Evolutionary conservation across 2,797 vertebrate genomes (phyloP).

Genomic region (Gallirallus australis): DNA sequence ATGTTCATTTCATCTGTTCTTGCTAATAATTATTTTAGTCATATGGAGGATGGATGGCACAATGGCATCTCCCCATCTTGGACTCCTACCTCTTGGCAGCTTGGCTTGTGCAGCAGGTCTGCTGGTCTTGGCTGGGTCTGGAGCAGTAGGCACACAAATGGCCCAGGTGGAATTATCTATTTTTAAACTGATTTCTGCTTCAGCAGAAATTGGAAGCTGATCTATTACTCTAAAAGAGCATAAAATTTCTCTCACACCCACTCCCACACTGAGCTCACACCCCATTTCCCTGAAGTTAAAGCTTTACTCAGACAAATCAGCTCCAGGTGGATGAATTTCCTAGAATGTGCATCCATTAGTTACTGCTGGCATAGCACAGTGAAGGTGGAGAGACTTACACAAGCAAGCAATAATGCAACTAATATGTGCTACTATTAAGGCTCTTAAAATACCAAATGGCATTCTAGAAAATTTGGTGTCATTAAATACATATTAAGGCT

Average conservation of each 20-base stretch:
- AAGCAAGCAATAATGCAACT: neutral
- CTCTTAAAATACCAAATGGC: neutral
- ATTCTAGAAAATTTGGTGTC: neutral
- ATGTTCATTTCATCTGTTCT: neutral
- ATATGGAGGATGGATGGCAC: neutral
- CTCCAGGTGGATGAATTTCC: conserved; percentile 7
- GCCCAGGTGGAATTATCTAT: conserved; percentile 6
- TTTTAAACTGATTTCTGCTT: conserved; percentile 30
- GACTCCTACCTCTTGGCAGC: neutral
- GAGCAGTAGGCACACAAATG: neutral
- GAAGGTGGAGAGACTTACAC: neutral
- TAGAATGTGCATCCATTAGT: neutral
- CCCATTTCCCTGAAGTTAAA: neutral
- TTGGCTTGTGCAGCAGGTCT: neutral
- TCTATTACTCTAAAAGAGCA: neutral
- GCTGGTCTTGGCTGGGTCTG: neutral
- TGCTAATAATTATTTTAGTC: neutral
- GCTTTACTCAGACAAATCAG: neutral
- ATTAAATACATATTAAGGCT: conserved; percentile 14
- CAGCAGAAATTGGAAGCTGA: neutral
- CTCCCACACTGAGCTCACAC: neutral
- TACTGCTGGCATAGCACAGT: neutral
- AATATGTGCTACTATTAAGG: conserved; percentile 4
- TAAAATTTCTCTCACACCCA: neutral
- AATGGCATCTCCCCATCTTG: neutral